These are phyloP conservation scores for Paragorgia papillata DNA, from an alignment of 92 coral and sea anemone genomes.

Conservation along the genomic window DNA sequence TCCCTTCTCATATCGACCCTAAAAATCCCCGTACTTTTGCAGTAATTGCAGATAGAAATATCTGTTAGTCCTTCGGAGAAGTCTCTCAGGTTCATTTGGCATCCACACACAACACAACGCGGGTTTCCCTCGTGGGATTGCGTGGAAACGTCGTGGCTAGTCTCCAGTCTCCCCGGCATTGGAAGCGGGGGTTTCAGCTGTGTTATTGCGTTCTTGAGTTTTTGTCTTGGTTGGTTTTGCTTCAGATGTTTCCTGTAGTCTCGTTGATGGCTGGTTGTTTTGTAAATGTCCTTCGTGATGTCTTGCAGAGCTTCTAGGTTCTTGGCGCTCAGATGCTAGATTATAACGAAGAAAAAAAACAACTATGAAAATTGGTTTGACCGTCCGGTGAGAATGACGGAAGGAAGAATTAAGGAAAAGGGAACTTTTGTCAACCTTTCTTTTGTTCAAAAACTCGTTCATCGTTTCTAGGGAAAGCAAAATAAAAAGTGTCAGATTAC, in stretches of 20 bases:
- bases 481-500: neutral
- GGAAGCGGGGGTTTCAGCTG: neutral
- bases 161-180: neutral
- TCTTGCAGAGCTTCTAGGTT: slow-evolving; percentile 9
- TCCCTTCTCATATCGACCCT: neutral
- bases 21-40: slow-evolving; percentile 32
- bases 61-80: neutral
- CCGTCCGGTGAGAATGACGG: too few species aligned
- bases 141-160: neutral
- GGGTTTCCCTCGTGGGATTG: neutral
- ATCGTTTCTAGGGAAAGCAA: neutral
- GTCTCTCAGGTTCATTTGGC: slow-evolving; percentile 13
- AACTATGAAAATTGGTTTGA: too few species aligned
- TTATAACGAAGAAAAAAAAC: too few species aligned
- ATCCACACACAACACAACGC: slow-evolving; percentile 10
- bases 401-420: neutral
- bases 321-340: neutral
- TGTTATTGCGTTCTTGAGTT: neutral
- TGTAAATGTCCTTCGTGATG: neutral
- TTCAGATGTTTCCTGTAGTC: neutral
- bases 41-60: slow-evolving; percentile 22
- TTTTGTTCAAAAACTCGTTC: neutral
- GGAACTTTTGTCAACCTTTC: neutral
- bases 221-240: neutral
- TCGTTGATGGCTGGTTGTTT: slow-evolving; percentile 17